Evolutionary conservation across 2,888 invertebrate species (phyloP), one percentile per base, ranked within the genome.

Genomic region (Melipona beecheii): DNA sequence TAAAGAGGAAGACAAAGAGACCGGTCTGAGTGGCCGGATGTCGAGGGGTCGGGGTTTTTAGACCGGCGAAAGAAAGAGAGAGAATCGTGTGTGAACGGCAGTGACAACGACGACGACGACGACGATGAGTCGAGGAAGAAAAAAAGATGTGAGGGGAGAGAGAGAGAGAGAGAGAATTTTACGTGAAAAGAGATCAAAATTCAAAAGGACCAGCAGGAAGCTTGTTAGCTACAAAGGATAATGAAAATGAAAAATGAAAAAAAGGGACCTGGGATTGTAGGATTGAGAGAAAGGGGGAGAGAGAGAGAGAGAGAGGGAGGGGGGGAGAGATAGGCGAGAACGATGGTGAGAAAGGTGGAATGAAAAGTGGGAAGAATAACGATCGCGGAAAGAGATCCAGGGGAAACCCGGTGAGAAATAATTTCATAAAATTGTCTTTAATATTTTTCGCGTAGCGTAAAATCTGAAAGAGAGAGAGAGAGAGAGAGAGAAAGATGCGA

Each of bases 1-100:
- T 49, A 64, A 62, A 70, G 73, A 15, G 72, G 54, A 50, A 73
- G 82, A 83, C 73, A 83, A 82, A 83, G 83, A 49, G 72, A 54
- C 21, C 0, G 54, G 52, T 49, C 36, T n/a, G 27, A 58, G 36
- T n/a, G 64, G 17, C 21, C 21, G 74, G 49, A 60, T 72, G 58
- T 49, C 27, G 19, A 43, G 27, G 43, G 58, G 49, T 9, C 19
- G 65, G 43, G 49, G 49, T 24, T 49, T 24, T 49, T 21, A 65
- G 49, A 49, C 43, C 36, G 36, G 1, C 2, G n/a, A 54, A n/a
- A 4, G n/a, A 11, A n/a, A 52, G 24, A 43, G 19, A 19, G 21
- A 9, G 68, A 54, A 54, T 31, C 21, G 31, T 9, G 52, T n/a
- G 52, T 52, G 52, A 68, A 50, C 24, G 24, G 50, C 49, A 24